Percentiles rank a stretch among this genome's conserved stretches.
phyloP scores from a whole-genome alignment of 2,888 invertebrate genomes.

The Oscheius sp. region DNA sequence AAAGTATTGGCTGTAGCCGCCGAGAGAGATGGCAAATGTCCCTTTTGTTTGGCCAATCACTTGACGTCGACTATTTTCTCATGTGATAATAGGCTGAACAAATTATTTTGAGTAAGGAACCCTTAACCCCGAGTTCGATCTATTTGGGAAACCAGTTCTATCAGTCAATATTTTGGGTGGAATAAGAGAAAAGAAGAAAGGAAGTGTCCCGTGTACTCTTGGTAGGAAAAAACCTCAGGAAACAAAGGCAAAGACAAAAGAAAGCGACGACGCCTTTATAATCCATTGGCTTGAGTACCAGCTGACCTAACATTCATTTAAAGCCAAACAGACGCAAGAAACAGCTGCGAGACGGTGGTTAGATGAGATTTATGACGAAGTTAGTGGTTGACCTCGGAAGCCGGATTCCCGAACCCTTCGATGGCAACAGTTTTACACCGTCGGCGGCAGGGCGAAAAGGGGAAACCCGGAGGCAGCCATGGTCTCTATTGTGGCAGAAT shows the following conservation, averaged over 20 bases:
- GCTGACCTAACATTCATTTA: neutral
- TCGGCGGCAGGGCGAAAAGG: neutral
- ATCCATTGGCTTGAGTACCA: neutral
- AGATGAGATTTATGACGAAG: slow-evolving; percentile 20
- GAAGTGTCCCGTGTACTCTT: neutral
- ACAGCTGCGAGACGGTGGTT: slow-evolving; percentile 23
- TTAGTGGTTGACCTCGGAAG: slow-evolving; percentile 28
- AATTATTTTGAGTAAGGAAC: no score
- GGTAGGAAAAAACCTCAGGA: neutral
- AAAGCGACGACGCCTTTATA: no score
- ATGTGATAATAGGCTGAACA: no score
- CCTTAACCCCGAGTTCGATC: no score
- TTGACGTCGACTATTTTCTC: no score
- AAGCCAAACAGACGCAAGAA: slow-evolving; percentile 18
- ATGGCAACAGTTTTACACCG: slow-evolving; percentile 18
- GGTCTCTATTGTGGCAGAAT: neutral
- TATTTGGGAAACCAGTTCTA: no score
- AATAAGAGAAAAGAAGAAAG: no score
- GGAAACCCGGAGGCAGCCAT: neutral
- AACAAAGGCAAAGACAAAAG: neutral
- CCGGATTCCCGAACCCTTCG: slow-evolving; percentile 26
- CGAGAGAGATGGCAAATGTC: no score
- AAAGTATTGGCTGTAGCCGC: no score
- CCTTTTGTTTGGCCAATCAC: no score
- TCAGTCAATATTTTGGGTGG: no score